A percentile compares a stretch with the other conserved stretches of the same genome.
Conservation (phyloP, 2,113 vertebrate species). For the Capra hircus region DNA sequence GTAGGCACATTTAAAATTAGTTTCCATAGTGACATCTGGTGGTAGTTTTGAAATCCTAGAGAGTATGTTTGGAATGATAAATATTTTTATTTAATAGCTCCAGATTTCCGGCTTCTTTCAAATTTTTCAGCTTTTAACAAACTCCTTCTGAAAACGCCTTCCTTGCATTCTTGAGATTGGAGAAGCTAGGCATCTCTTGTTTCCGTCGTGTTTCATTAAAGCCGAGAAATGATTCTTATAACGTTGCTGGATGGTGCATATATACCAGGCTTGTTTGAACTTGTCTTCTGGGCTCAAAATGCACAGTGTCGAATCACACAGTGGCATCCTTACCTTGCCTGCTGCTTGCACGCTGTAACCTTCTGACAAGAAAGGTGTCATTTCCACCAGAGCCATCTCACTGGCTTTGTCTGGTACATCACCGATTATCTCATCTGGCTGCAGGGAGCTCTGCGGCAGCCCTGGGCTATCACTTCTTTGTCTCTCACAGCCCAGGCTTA, state of each 20-base stretch:
- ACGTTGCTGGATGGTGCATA: not conserved
- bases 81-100: slow-evolving; percentile 23
- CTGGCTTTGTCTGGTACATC: not conserved
- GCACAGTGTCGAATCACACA: accelerated
- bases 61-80: slow-evolving; percentile 55
- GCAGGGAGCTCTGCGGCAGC: not conserved
- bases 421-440: accelerated
- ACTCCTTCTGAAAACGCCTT: not conserved
- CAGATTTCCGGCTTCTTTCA: not conserved
- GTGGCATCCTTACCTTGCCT: not conserved
- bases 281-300: not conserved
- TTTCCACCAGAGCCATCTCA: not conserved
- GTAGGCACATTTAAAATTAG: not conserved
- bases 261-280: not conserved
- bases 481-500: not conserved
- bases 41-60: slow-evolving; percentile 59
- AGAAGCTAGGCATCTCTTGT: not conserved
- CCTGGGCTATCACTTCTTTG: not conserved
- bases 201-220: not conserved
- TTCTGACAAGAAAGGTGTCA: not conserved
- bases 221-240: not conserved
- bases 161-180: not conserved
- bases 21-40: slow-evolving; percentile 82
- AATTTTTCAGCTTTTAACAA: not conserved
- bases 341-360: accelerated